Conservation (phyloP, 2,888 invertebrate species). For the Epirrhoe tristata region DNA sequence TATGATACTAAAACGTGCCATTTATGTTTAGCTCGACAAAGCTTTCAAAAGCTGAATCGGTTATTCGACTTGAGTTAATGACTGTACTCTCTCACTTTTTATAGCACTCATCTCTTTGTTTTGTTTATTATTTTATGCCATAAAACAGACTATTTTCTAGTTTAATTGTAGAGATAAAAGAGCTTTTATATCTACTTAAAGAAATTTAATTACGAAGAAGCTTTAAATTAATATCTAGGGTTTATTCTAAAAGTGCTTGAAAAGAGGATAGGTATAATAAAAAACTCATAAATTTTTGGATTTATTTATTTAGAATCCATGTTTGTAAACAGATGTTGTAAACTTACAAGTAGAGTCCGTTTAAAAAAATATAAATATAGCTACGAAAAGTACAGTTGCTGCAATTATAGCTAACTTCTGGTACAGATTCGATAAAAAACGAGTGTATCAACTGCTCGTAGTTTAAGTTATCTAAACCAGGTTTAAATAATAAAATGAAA, state of each 20-base stretch:
- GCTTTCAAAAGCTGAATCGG: background rate
- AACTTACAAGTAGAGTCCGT: slow-evolving; percentile 79
- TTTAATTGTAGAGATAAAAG: slow-evolving; percentile 16
- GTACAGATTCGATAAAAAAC: slow-evolving; percentile 1
- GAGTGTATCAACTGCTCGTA: background rate
- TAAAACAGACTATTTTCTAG: slow-evolving; percentile 19
- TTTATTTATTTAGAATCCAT: slow-evolving; percentile 84
- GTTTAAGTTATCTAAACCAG: slow-evolving; percentile 2
- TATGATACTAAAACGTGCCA: background rate
- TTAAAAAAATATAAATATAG: slow-evolving; percentile 83
- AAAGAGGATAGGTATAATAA: slow-evolving; percentile 13
- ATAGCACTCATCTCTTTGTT: slow-evolving; percentile 36
- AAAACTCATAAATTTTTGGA: slow-evolving; percentile 56
- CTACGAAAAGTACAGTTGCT: slow-evolving; percentile 76
- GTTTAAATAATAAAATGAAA: slow-evolving; percentile 58
- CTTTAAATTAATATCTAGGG: slow-evolving; percentile 5
- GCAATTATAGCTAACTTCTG: slow-evolving; percentile 63
- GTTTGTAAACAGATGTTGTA: slow-evolving; percentile 80
- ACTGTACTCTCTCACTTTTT: slow-evolving; percentile 22
- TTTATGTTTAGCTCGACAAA: background rate
- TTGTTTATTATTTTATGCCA: slow-evolving; percentile 34
- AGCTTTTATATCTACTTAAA: slow-evolving; percentile 7
- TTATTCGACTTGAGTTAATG: background rate
- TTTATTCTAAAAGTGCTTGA: background rate
- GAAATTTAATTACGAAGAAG: slow-evolving; percentile 5